Evolutionary conservation across 2,797 vertebrate species (phyloP).

Genomic region (Macropus fuliginosus): DNA sequence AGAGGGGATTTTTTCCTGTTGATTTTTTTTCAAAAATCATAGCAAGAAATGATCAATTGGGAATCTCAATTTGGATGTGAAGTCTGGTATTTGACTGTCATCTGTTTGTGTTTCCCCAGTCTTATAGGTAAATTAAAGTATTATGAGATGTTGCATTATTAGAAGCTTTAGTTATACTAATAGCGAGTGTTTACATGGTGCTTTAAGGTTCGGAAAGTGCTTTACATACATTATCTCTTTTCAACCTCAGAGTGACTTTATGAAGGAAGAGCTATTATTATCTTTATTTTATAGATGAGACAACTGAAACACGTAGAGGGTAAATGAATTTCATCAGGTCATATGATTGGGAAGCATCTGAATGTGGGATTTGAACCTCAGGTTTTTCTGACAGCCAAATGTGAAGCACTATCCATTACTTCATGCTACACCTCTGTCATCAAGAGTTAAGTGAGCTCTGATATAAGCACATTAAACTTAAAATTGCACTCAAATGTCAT

Average conservation of each 20-base stretch:
- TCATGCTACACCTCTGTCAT: background rate
- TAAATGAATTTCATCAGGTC: background rate
- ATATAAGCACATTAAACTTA: background rate
- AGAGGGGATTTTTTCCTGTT: background rate
- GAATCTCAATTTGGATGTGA: background rate
- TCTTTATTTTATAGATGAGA: background rate
- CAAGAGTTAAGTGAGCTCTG: background rate
- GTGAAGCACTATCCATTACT: background rate
- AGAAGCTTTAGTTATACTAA: background rate
- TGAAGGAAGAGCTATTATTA: too few relatives aligned
- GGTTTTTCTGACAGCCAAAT: background rate
- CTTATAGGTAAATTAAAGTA: background rate
- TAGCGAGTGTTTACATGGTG: background rate
- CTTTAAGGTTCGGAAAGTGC: background rate
- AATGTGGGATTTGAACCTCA: background rate
- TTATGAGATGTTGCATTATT: background rate
- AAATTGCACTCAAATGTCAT: background rate
- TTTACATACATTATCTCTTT: background rate
- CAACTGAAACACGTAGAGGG: background rate
- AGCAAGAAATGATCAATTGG: background rate
- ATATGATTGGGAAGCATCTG: background rate
- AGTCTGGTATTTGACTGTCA: rapidly evolving
- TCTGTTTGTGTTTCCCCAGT: background rate
- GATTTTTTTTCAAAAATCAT: background rate
- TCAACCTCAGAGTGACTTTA: background rate